Conservation (phyloP, 1,140 invertebrate species). For the Physella acuta region DNA sequence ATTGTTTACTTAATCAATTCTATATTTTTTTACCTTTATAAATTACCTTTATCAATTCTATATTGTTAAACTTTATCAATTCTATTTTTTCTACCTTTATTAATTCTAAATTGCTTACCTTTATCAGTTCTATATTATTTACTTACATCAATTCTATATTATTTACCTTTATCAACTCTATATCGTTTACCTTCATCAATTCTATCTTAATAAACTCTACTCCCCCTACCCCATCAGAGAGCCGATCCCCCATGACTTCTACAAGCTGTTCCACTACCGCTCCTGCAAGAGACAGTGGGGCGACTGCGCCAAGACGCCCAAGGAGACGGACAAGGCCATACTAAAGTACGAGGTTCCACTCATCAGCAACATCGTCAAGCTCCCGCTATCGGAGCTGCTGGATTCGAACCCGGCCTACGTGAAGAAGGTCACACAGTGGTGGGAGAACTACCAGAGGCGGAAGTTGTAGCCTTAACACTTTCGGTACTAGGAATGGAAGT, state of each 20-base stretch:
- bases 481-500: too few relatives aligned
- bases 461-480: too few relatives aligned
- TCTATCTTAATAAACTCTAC: not conserved
- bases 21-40: too few relatives aligned
- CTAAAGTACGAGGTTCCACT: not conserved
- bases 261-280: not conserved
- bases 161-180: not conserved
- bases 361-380: not conserved
- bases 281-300: not conserved
- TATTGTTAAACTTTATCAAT: not conserved
- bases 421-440: not conserved
- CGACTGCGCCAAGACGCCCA: not conserved
- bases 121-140: not conserved
- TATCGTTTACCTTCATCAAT: not conserved
- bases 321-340: not conserved
- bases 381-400: not conserved
- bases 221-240: not conserved
- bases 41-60: too few relatives aligned
- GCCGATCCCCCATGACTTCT: not conserved
- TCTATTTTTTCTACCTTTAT: not conserved
- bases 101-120: not conserved
- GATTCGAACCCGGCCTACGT: not conserved
- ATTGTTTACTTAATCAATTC: too few relatives aligned
- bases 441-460: too few relatives aligned
- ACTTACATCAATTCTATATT: not conserved